Evolutionary conservation across 2,113 vertebrate species (phyloP), one percentile per base, ranked within the genome.

Genomic region (Vireo altiloquus): DNA sequence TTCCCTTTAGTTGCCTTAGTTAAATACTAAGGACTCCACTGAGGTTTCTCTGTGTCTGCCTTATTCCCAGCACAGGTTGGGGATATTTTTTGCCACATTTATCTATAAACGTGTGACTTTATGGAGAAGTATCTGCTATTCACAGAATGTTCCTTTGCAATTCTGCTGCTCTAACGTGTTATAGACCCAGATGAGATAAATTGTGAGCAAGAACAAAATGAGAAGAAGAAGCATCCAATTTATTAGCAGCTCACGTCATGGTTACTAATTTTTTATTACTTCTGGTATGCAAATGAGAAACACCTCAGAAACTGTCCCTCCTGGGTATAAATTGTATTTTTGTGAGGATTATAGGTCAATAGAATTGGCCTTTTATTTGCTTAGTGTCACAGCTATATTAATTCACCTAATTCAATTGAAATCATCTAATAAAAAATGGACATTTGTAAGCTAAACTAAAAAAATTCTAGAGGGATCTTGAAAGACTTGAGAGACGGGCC

Each of bases 181-280:
- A 80, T 50, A 80, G 18, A 68, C 1, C 5, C 7, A 76, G 28
- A 31, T 39, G 23, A 80, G 30, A 18, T 68, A 77, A 76, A 57
- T 15, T 52, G 20, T 56, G 16, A 80, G 18, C 30, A 83, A 71
- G 42, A 72, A 68, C 8, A 63, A 89, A 68, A 80, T 35, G 14
- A 71, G 39, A 63, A 72, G 70, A 46, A 64, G 9, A 53, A 82
- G 1, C 6, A 68, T 53, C 6, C 5, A 7, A 9, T 28, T 89
- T 60, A 76, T 37, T 64, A 44, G 5, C 15, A 71, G 21, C 5
- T 27, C 11, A 37, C 0, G 0, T 27, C 1, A 0, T 72, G 13
- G 7, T 60, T 84, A 11, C 7, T 60, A 72, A 20, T 87, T 63
- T 18, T 33, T 20, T 4, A 1, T 52, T 60, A 13, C 8, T 46